phyloP scores from a whole-genome alignment of 2,888 invertebrate species.

The Andrena bicolor region DNA sequence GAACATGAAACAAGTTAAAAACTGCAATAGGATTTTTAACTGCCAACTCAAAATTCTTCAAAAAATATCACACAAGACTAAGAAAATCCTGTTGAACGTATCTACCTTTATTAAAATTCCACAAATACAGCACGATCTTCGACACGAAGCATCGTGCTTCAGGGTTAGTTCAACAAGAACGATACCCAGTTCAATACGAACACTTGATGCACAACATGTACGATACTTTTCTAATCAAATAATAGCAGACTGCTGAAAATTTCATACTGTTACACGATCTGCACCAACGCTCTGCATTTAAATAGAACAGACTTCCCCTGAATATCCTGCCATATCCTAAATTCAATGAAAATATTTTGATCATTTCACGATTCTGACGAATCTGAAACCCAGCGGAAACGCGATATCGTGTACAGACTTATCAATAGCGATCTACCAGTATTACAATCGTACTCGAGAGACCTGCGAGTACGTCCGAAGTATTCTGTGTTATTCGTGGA shows the following conservation, averaged over 20 bases:
- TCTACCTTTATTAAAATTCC: too few species aligned
- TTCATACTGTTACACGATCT: too few species aligned
- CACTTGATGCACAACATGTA: too few species aligned
- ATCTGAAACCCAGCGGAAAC: neutral
- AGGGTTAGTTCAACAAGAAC: neutral
- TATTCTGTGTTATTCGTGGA: conserved; percentile 59
- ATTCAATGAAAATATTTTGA: neutral
- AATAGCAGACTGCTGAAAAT: too few species aligned
- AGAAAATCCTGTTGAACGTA: too few species aligned
- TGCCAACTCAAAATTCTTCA: too few species aligned
- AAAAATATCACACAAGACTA: too few species aligned
- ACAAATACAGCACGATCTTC: too few species aligned
- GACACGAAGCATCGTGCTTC: neutral
- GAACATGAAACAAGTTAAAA: neutral
- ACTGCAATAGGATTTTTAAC: too few species aligned
- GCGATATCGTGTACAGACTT: neutral
- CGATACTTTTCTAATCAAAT: too few species aligned
- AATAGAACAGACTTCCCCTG: neutral
- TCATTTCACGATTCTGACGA: neutral
- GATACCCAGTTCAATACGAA: neutral
- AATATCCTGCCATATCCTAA: neutral
- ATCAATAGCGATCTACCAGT: conserved; percentile 17
- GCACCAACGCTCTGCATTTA: neutral
- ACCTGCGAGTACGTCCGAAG: neutral
- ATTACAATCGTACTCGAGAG: neutral